Evolutionary conservation across 2,113 vertebrate species (phyloP), one percentile per base, ranked within the genome.

Genomic region (Tetrax tetrax): DNA sequence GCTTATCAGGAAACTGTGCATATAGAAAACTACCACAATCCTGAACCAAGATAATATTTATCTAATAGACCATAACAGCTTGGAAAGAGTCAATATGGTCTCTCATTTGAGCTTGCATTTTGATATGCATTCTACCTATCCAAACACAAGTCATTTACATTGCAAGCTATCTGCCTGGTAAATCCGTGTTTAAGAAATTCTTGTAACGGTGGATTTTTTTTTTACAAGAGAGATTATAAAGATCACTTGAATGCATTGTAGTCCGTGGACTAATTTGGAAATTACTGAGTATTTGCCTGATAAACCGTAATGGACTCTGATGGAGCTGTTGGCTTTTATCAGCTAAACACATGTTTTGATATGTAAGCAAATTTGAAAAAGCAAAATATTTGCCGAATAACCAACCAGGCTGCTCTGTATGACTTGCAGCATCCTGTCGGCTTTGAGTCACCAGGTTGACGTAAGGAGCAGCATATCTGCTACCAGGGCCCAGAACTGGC

Each of bases 41-140:
- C 87, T 72, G 59, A 94, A 92, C 90, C 74, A 43, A 92, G 91
- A 97, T 96, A 97, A 95, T 97, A 96, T 97, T 97, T 97, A 93
- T 94, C 96, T 95, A 96, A 97, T 97, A 97, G 92, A 95, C 92
- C 91, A 89, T 97, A 97, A 93, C 92, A 85, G 87, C 87, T 87
- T 3, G 1, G 84, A 87, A 94, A 96, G 89, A 96, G 95, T 95
- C 90, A 97, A 93, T 96, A 94, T 47, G 80, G 93, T 78, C 92
- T 91, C 93, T 94, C 92, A 89, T 96, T 92, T 97, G 87, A 96
- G 83, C 51, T 4, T 78, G 93, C 85, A 93, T 96, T 96, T 94
- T 96, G 92, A 91, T 95, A 87, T 90, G 87, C 94, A 82, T 91
- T 89, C 85, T 90, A 80, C 76, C 85, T 95, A 94, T 92, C 56